Base-by-base conservation (phyloP, 1,140 invertebrate species). In the Pseudomyrmex concolor region DNA sequence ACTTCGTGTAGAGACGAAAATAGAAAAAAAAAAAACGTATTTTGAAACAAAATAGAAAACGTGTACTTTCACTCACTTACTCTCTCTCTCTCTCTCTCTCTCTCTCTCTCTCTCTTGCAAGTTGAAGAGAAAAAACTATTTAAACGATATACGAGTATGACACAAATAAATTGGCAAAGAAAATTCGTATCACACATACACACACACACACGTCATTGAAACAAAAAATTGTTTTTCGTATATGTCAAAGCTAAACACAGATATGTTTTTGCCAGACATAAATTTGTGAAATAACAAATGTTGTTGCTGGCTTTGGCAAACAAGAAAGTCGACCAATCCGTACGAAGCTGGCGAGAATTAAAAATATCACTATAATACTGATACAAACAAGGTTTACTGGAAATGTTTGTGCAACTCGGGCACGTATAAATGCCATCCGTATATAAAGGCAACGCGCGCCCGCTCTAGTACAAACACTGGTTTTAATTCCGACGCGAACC, bases 301-400 rank as follows among this genome's bases (percentile, higher is more conserved):
- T 80, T 78, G 62, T 64, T 64, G 66, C 22, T 70, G 63, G 76
- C 60, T 80, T 70, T 19, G 43, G 76, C 71, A 80, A 80, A 80
- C 76, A 80, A 66, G 54, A 80, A 80, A 80, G 76, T 80, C 76
- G 66, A 59, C 54, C 64, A 43, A 78, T 59, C 68, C 66, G 54
- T 59, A 70, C 54, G 5, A 80, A 80, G 22, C 76, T n/a, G 43
- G 54, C 64, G 64, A 70, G 76, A 80, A 80, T 80, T 80, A 80
- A 80, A 80, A 80, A 80, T 80, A 80, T 80, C 76, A 70, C 66
- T 80, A 22, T 80, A 80, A 80, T 80, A 71, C 76, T 71, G 66
- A 48, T 70, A 80, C 66, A 80, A 80, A 80, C 76, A 80, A 80
- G 66, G 76, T 80, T 80, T 71, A 70, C 76, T 80, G 76, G 54